These are phyloP conservation scores for Ctenodactylus gundi DNA, from an alignment of 2,113 vertebrate genomes.

Conservation along the genomic window DNA sequence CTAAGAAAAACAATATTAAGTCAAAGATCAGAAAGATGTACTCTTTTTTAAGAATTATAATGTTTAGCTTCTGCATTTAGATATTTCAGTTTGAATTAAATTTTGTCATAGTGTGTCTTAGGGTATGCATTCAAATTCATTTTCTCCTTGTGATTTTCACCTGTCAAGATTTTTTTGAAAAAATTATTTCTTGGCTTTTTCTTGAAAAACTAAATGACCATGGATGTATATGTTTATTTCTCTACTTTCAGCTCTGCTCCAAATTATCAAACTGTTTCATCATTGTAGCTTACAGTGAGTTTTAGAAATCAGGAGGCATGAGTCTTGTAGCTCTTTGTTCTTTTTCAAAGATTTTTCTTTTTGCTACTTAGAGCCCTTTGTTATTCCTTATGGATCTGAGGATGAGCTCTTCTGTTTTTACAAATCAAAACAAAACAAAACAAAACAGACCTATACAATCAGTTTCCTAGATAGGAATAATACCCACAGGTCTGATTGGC, in stretches of 20 bases:
- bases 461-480: not conserved
- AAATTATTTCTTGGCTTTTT: not conserved
- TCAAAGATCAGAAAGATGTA: not conserved
- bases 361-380: not conserved
- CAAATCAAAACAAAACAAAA: too few species aligned
- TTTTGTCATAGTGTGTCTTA: not conserved
- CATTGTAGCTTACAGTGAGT: not conserved
- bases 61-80: not conserved
- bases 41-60: not conserved
- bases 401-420: not conserved
- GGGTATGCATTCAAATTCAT: not conserved
- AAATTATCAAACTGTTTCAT: not conserved
- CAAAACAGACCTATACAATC: too few species aligned
- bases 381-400: not conserved
- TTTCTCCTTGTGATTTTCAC: not conserved
- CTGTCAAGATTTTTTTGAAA: not conserved
- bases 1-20: not conserved
- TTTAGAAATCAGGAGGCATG: not conserved
- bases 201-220: not conserved
- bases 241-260: rapidly evolving
- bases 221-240: not conserved
- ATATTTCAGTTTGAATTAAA: not conserved
- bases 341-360: not conserved
- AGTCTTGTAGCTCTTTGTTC: not conserved
- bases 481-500: not conserved